Base-by-base conservation (phyloP, 2,797 vertebrate species). In the Lacerta bilineata region DNA sequence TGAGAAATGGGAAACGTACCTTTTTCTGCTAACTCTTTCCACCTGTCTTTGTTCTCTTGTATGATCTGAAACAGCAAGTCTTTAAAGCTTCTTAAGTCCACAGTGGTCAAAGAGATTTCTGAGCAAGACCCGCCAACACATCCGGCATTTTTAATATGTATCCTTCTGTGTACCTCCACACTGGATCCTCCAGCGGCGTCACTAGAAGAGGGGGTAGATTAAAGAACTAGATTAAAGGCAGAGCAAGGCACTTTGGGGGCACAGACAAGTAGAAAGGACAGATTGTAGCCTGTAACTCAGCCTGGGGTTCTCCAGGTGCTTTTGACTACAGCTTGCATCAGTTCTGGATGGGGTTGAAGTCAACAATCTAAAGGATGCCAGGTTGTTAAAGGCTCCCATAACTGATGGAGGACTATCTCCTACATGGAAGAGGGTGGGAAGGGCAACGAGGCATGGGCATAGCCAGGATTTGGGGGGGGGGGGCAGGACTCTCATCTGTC, bases 1-100 rank as follows among this genome's bases (percentile, higher is more conserved):
- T 7, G 15, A 6, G 43, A 36, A 75, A 55, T 8, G 33, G 43
- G 33, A 75, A 85, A 36, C 27, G 20, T 97, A 99, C 99, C 99
- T 93, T 99, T 97, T 80, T 97, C 96, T 85, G 98, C 98, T 91
- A 99, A 95, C 95, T 99, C 98, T 95, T 99, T 99, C 99, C 99
- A 99, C 89, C 98, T 96, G 90, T 98, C 98, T 94, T 99, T 99
- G 97, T 99, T 99, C 95, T 98, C 97, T 94, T 97, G 95, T 88
- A 99, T 99, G 94, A 99, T 98, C 25, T 97, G 97, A 61, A 98
- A 97, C 84, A 99, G 97, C 92, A 97, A 97, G 89, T 95, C 95
- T 86, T 97, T 98, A 94, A 99, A 98, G 46, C 95, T 97, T 13
- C 96, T 97, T 92, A 99, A 96, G 93, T 99, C 97, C 80, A 99